These are phyloP conservation scores for Merluccius polli DNA, from an alignment of 2,797 vertebrate species.

Conservation along the genomic window DNA sequence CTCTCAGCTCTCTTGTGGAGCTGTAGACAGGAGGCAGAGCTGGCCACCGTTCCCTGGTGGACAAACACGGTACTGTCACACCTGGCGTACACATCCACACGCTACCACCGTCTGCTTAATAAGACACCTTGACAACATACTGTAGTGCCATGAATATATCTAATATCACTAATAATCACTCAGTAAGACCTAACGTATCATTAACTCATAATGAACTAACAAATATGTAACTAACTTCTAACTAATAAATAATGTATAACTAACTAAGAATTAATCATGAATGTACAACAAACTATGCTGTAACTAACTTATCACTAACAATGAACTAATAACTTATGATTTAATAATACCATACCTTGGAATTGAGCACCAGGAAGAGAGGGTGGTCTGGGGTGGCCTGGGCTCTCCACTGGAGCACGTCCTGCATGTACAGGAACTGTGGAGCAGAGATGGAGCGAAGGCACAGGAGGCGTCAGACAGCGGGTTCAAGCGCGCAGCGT, in stretches of 20 bases:
- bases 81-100: neutral
- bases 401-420: slow-evolving; percentile 94
- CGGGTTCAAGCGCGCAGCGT: neutral
- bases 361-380: slow-evolving; percentile 88
- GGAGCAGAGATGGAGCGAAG: neutral
- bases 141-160: no score
- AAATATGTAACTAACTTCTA: neutral
- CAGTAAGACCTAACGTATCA: neutral
- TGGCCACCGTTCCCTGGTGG: slow-evolving; percentile 84
- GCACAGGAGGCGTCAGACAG: slow-evolving; percentile 4
- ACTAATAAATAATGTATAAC: neutral
- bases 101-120: no score
- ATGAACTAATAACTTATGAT: no score
- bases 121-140: no score
- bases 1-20: slow-evolving; percentile 91
- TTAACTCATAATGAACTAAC: neutral
- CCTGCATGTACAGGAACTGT: slow-evolving; percentile 93
- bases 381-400: slow-evolving; percentile 93
- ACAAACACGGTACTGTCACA: neutral
- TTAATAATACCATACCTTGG: no score
- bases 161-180: neutral
- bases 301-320: neutral
- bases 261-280: neutral
- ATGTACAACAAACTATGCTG: neutral
- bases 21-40: slow-evolving; percentile 87